Evolutionary conservation across 2,888 invertebrate species (phyloP).

Genomic region (Synanthedon tipuliformis): DNA sequence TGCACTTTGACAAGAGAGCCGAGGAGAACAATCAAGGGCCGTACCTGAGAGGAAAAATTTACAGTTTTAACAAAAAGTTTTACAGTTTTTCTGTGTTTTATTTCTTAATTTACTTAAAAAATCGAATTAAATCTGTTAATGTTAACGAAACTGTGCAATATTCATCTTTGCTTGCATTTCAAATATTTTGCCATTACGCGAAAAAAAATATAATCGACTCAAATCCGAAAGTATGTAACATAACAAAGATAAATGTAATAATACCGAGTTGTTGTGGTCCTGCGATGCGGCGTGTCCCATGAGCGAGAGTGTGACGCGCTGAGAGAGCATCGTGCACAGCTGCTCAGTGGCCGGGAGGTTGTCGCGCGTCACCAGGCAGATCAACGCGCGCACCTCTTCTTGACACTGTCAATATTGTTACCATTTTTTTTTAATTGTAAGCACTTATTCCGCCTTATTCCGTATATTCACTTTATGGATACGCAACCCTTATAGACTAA

Average conservation of each 20-base stretch:
- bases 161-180: too few species aligned
- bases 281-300: constrained; percentile 79
- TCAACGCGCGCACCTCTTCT: constrained; percentile 87
- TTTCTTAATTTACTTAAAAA: too few species aligned
- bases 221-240: constrained; percentile 9
- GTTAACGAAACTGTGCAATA: too few species aligned
- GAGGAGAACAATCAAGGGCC: constrained; percentile 89
- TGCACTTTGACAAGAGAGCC: constrained; percentile 91
- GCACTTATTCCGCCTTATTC: too few species aligned
- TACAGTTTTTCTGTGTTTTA: too few species aligned
- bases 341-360: constrained; percentile 85
- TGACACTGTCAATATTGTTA: constrained; percentile 69
- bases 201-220: not conserved
- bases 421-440: too few species aligned
- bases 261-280: constrained; percentile 62
- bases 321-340: constrained; percentile 84
- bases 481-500: too few species aligned
- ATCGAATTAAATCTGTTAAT: too few species aligned
- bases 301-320: constrained; percentile 84
- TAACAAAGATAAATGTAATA: too few species aligned
- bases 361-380: constrained; percentile 90
- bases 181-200: not conserved
- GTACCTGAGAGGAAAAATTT: constrained; percentile 60
- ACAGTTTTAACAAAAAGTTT: not conserved
- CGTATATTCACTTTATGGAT: too few species aligned